Percentiles rank a stretch among this genome's conserved stretches.
Conservation (phyloP, 2,888 invertebrate genomes). For the Brachyptera risi region DNA sequence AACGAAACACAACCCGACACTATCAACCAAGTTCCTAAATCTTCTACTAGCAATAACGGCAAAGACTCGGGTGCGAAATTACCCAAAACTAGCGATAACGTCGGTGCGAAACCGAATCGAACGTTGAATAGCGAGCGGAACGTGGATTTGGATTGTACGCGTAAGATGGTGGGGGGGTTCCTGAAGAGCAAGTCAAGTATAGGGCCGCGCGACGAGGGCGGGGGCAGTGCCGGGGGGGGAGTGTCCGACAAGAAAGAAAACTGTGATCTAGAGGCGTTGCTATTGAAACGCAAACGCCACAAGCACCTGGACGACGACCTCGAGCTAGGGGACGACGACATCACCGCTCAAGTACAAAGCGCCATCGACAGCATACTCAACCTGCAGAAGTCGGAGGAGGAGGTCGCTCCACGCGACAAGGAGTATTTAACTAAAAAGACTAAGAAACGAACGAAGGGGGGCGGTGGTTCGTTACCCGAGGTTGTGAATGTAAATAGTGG, state of each 20-base stretch:
- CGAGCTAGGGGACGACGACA: constrained; percentile 54
- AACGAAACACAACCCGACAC: background rate
- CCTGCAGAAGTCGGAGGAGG: constrained; percentile 52
- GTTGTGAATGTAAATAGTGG: too few species aligned
- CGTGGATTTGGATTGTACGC: background rate
- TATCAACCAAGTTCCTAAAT: background rate
- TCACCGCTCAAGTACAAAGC: constrained; percentile 72
- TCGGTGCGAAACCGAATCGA: too few species aligned
- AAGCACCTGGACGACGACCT: background rate
- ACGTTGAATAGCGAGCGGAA: background rate
- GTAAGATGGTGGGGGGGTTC: constrained; percentile 5
- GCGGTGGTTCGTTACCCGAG: too few species aligned
- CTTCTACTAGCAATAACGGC: too few species aligned
- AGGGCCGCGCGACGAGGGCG: constrained; percentile 31
- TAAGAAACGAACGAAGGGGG: too few species aligned
- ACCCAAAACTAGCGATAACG: background rate
- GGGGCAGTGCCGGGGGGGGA: constrained; percentile 15
- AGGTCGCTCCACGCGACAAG: constrained; percentile 24
- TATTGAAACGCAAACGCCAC: constrained; percentile 9
- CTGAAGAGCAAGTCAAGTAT: constrained; percentile 13
- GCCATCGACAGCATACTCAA: constrained; percentile 76
- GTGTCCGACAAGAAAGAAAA: too few species aligned
- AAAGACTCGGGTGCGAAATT: background rate
- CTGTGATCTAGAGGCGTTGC: background rate
- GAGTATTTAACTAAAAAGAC: too few species aligned